Conservation (phyloP, 2,888 invertebrate genomes). For the Drosophila paucipuncta region DNA sequence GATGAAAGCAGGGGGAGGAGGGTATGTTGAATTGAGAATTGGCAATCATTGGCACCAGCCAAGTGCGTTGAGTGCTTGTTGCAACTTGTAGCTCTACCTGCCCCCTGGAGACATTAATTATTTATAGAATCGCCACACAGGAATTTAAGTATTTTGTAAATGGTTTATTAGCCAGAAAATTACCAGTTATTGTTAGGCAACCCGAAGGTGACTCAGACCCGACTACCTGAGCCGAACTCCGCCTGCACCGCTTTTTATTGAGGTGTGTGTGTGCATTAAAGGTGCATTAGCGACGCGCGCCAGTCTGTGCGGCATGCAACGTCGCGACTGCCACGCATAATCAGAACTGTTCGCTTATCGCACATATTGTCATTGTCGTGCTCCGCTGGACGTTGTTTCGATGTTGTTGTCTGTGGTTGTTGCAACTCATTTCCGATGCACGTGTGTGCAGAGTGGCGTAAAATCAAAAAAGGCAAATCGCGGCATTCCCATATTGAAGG, state of each 20-base stretch:
- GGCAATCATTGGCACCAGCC: constrained; percentile 57
- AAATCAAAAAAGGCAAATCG: constrained; percentile 37
- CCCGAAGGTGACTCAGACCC: constrained; percentile 30
- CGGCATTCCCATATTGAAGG: constrained; percentile 20
- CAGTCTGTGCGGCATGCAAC: constrained; percentile 48
- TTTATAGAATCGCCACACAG: constrained; percentile 55
- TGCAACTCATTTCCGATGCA: constrained; percentile 66
- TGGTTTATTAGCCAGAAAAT: constrained; percentile 56
- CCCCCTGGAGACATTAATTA: constrained; percentile 62
- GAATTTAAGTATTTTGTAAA: constrained; percentile 57
- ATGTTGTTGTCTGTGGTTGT: constrained; percentile 12
- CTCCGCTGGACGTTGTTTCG: constrained; percentile 11
- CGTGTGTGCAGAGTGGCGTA: constrained; percentile 65
- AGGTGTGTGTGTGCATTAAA: constrained; percentile 50
- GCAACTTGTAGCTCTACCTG: constrained; percentile 11
- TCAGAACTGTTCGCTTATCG: constrained; percentile 57
- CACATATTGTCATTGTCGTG: constrained; percentile 49
- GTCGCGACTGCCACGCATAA: constrained; percentile 18
- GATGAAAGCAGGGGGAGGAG: constrained; percentile 8
- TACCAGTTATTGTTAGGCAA: constrained; percentile 33
- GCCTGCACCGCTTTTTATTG: constrained; percentile 56
- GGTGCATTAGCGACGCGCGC: constrained; percentile 59
- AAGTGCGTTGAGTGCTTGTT: constrained; percentile 1
- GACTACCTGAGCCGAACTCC: constrained; percentile 54
- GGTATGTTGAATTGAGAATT: constrained; percentile 62